A percentile compares a stretch with the other conserved stretches of the same genome.
Evolutionary conservation across 2,113 vertebrate species (phyloP).

Genomic region (Hemicordylus capensis): DNA sequence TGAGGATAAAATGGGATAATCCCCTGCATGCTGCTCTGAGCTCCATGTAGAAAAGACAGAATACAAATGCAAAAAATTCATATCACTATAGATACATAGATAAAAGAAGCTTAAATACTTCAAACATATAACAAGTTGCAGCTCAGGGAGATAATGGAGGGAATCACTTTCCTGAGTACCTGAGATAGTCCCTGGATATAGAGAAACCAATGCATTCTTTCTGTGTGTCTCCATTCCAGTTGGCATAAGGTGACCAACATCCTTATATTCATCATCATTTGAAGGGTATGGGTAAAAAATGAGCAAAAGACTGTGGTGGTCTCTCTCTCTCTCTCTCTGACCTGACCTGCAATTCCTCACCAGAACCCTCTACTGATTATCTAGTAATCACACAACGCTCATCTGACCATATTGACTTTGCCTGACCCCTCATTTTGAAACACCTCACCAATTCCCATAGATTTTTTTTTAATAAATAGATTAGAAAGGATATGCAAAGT

Average conservation of each 20-base stretch:
- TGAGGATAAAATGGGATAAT: neutral
- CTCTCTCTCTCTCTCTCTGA: no score
- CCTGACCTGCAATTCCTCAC: no score
- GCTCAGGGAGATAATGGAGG: neutral
- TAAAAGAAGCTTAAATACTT: neutral
- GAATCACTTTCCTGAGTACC: neutral
- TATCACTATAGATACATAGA: neutral
- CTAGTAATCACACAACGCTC: no score
- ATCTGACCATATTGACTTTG: no score
- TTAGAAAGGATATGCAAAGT: no score
- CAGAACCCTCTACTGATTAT: no score
- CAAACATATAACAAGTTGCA: neutral
- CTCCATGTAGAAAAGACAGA: neutral
- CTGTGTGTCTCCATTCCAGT: neutral
- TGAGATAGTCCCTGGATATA: neutral
- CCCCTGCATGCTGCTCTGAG: neutral
- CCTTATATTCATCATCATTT: constrained; percentile 45
- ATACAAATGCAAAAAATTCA: neutral
- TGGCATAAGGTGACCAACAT: neutral
- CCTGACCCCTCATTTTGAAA: no score
- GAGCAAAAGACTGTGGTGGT: no score
- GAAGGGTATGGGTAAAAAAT: constrained; percentile 57
- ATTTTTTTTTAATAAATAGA: no score
- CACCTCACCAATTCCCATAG: no score
- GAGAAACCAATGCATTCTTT: neutral